These are phyloP conservation scores for Popillia japonica DNA, from an alignment of 1,140 invertebrate genomes.

Conservation along the genomic window DNA sequence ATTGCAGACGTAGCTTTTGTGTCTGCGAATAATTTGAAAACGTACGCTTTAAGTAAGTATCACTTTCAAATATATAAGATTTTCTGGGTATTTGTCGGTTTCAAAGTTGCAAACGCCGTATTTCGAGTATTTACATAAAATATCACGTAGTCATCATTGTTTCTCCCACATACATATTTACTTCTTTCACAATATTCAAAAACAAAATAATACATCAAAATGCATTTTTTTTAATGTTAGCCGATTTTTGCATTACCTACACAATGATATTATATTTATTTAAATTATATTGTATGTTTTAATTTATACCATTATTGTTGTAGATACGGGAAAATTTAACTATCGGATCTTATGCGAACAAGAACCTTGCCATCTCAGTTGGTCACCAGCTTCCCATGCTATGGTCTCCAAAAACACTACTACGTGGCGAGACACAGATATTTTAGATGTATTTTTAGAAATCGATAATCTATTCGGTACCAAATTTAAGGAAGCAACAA, in stretches of 20 bases:
- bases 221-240: too few relatives aligned
- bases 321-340: conserved; percentile 36
- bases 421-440: conserved; percentile 67
- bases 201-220: too few relatives aligned
- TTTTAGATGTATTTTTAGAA: conserved; percentile 70
- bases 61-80: too few relatives aligned
- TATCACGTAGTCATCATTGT: too few relatives aligned
- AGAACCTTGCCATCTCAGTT: conserved; percentile 72
- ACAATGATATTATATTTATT: too few relatives aligned
- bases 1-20: conserved; percentile 88
- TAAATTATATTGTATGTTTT: too few relatives aligned
- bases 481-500: conserved; percentile 65
- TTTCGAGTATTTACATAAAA: too few relatives aligned
- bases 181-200: too few relatives aligned
- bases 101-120: too few relatives aligned
- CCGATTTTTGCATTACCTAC: too few relatives aligned
- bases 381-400: conserved; percentile 72
- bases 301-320: not conserved
- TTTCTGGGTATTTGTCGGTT: too few relatives aligned
- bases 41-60: conserved; percentile 65
- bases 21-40: conserved; percentile 73
- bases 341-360: conserved; percentile 64
- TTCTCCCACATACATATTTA: too few relatives aligned
- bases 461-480: conserved; percentile 75
- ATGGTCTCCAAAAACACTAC: conserved; percentile 66